Evolutionary conservation across 2,113 vertebrate species (phyloP).

Genomic region (Cygnus buccinator): DNA sequence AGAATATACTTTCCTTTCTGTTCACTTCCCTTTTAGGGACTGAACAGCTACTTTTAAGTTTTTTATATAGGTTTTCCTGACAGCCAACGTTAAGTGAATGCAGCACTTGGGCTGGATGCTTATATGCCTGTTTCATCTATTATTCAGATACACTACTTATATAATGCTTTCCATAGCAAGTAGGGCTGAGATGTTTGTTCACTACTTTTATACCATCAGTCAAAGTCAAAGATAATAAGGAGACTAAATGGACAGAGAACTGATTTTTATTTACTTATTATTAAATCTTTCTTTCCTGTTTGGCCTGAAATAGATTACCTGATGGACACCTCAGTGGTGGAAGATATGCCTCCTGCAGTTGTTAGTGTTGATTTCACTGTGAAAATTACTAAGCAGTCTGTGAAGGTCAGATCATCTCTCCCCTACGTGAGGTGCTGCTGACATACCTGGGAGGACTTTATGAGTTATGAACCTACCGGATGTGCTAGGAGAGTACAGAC

Average conservation of each 20-base stretch:
- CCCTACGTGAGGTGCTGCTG: neutral
- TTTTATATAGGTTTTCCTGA: conserved; percentile 15
- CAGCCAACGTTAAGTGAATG: neutral
- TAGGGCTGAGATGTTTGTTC: neutral
- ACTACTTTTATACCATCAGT: neutral
- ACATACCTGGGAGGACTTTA: neutral
- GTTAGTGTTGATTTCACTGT: neutral
- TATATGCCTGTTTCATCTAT: conserved; percentile 26
- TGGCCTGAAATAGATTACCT: neutral
- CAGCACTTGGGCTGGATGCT: neutral
- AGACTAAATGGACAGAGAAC: neutral
- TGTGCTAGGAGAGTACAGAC: neutral
- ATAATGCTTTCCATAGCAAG: neutral
- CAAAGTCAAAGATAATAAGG: neutral
- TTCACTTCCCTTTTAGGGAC: neutral
- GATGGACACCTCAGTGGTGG: neutral
- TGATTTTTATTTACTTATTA: neutral
- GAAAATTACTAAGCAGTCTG: neutral
- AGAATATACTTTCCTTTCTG: neutral
- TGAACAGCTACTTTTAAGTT: neutral
- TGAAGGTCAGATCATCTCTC: neutral
- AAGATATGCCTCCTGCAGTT: neutral
- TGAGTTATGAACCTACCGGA: neutral
- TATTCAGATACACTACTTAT: neutral
- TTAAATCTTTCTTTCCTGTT: neutral